Percentiles rank a stretch among this genome's conserved stretches.
Conservation (phyloP, 2,888 invertebrate species). For the Agriopis marginaria region DNA sequence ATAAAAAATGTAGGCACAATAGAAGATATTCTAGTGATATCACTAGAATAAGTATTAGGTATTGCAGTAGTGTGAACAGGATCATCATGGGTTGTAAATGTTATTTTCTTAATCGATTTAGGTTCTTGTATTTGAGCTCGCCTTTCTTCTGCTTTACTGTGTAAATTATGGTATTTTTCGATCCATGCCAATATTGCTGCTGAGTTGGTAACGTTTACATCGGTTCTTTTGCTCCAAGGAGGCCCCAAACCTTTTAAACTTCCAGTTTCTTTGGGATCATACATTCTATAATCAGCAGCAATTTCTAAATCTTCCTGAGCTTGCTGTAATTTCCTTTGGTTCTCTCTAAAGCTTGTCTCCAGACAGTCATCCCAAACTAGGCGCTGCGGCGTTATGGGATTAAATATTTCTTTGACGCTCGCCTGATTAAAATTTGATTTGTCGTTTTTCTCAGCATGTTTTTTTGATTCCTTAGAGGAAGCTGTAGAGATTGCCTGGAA, state of each 20-base stretch:
- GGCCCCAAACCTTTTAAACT: slow-evolving; percentile 49
- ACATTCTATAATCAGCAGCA: slow-evolving; percentile 53
- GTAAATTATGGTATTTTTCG: slow-evolving; percentile 68
- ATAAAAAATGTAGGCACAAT: slow-evolving; percentile 60
- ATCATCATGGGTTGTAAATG: slow-evolving; percentile 10
- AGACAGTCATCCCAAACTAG: slow-evolving; percentile 76
- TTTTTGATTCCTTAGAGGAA: slow-evolving; percentile 63
- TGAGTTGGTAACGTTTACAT: slow-evolving; percentile 52
- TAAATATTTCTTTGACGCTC: slow-evolving; percentile 43
- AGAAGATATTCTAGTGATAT: slow-evolving; percentile 31
- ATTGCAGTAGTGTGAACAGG: slow-evolving; percentile 1
- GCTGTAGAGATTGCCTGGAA: slow-evolving; percentile 75
- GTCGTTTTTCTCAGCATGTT: slow-evolving; percentile 56
- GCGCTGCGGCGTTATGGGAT: slow-evolving; percentile 54
- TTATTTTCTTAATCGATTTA: slow-evolving; percentile 55
- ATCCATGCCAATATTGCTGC: slow-evolving; percentile 67
- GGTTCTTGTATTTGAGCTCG: slow-evolving; percentile 62
- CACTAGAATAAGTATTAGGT: not conserved
- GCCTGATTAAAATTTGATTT: slow-evolving; percentile 58
- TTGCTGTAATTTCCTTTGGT: slow-evolving; percentile 51
- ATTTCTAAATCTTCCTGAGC: slow-evolving; percentile 63
- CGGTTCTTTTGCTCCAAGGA: slow-evolving; percentile 67
- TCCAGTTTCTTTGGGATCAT: slow-evolving; percentile 39
- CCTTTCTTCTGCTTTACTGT: slow-evolving; percentile 63
- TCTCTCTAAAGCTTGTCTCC: slow-evolving; percentile 64